Percentiles rank a stretch among this genome's conserved stretches.
Conservation (phyloP, 2,888 invertebrate species). For the Darwinula stevensoni region DNA sequence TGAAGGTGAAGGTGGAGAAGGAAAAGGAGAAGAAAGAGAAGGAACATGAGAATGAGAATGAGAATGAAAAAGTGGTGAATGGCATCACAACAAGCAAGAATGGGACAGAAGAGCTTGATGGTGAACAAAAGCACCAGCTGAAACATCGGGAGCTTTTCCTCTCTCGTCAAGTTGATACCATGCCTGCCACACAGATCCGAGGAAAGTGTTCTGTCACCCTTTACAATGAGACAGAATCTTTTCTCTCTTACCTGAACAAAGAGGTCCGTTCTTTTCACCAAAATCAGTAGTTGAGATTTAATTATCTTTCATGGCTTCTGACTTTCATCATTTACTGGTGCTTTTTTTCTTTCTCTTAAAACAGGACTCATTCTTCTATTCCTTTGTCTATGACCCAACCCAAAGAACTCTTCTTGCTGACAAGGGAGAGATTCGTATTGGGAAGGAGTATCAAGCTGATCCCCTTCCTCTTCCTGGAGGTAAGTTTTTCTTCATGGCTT, state of each 20-base stretch:
- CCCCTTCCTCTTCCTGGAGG: slow-evolving; percentile 47
- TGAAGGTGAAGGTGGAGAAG: not conserved
- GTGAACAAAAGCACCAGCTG: slow-evolving; percentile 74
- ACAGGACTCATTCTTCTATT: slow-evolving; percentile 98
- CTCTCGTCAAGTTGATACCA: slow-evolving; percentile 84
- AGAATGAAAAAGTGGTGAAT: slow-evolving; percentile 4
- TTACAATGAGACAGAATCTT: slow-evolving; percentile 93
- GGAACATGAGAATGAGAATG: slow-evolving; percentile 5
- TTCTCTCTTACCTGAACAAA: slow-evolving; percentile 83
- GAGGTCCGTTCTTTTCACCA: slow-evolving; percentile 35
- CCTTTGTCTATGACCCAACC: slow-evolving; percentile 95
- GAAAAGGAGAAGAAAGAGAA: not conserved
- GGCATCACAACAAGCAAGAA: too few species aligned
- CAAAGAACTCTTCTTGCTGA: slow-evolving; percentile 96
- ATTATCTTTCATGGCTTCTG: slow-evolving; percentile 3
- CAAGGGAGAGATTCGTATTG: slow-evolving; percentile 76
- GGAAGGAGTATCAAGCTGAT: slow-evolving; percentile 89
- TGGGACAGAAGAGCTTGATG: slow-evolving; percentile 22
- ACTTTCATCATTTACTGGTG: not conserved
- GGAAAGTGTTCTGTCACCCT: slow-evolving; percentile 97
- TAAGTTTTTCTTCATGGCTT: too few species aligned
- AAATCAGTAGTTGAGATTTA: not conserved
- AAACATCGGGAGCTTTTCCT: slow-evolving; percentile 94
- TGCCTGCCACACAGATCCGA: slow-evolving; percentile 94
- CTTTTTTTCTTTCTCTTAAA: slow-evolving; percentile 14